Evolutionary conservation across 2,888 invertebrate genomes (phyloP).

Genomic region (Ophion obscuratus): DNA sequence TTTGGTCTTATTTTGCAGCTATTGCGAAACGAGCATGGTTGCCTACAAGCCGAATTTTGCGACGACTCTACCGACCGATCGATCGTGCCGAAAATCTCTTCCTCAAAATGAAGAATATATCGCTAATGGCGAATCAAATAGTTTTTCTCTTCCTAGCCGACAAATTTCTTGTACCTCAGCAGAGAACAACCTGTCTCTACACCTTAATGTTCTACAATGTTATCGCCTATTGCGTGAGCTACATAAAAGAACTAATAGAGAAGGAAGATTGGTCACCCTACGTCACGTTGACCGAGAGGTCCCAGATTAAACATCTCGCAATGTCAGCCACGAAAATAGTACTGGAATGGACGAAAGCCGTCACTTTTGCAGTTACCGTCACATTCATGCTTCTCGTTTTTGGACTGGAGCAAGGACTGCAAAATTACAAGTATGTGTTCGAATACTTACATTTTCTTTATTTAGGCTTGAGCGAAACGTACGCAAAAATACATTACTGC

Average conservation of each 20-base stretch:
- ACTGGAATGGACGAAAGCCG: conserved; percentile 92
- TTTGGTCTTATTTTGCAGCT: conserved; percentile 57
- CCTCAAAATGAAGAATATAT: conserved; percentile 89
- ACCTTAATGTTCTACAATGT: conserved; percentile 94
- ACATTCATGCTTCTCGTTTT: conserved; percentile 91
- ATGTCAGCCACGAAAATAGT: conserved; percentile 93
- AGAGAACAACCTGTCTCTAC: conserved; percentile 89
- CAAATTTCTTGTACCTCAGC: conserved; percentile 86
- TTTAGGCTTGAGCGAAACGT: neutral
- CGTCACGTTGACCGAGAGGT: conserved; percentile 90
- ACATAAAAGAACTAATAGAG: conserved; percentile 89
- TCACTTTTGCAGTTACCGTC: conserved; percentile 91
- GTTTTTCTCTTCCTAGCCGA: conserved; percentile 91
- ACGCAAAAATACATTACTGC: neutral
- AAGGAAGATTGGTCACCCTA: conserved; percentile 92
- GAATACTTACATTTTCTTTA: neutral
- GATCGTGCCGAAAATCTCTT: conserved; percentile 88
- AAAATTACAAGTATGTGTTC: conserved; percentile 86
- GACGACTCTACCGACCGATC: conserved; percentile 86
- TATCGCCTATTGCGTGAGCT: conserved; percentile 90
- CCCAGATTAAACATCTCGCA: conserved; percentile 90
- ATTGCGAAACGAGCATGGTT: conserved; percentile 71
- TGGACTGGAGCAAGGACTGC: conserved; percentile 90
- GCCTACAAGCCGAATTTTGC: conserved; percentile 72
- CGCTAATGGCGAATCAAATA: conserved; percentile 89